Evolutionary conservation across 2,113 vertebrate genomes (phyloP), one percentile per base, ranked within the genome.

Genomic region (Neoarius graeffei): DNA sequence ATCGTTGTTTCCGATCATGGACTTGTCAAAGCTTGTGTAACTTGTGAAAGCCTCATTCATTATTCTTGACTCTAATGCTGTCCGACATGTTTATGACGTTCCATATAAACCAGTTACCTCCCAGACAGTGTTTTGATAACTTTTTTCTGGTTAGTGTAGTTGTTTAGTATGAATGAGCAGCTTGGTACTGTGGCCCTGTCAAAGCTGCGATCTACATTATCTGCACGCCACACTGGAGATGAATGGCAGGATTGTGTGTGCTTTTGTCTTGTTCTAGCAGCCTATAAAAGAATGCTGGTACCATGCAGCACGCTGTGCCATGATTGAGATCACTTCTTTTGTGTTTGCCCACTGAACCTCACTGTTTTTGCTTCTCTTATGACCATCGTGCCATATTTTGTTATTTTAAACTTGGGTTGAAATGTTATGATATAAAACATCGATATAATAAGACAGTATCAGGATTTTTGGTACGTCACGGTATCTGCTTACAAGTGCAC

Each of bases 171-270:
- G 73, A 73, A 79, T 85, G 79, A 85, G 60, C 84, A 9, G 48
- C 87, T 88, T 91, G 88, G 62, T 48, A 80, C 90, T 80, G 48
- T 90, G 17, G 54, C 67, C 35, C 4, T 48, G 77, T 27, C 83
- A 76, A 83, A 84, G 48, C 84, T 76, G n/a, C 19, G 10, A 76
- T 91, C 91, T 85, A 83, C 91, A 89, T 89, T 91, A 94, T 94
- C 92, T 92, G 91, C 93, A 92, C 91, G 92, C 93, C 92, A 93
- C 93, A 91, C 88, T 85, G 90, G 60, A 88, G 87, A 93, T 95
- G 94, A 95, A 95, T 94, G 79, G 92, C 30, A 56, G 82, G 91
- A 94, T 92, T 95, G 95, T 95, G 90, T 67, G 30, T 48, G 60
- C 92, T 93, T 91, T 93, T 91, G 89, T 91, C 88, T 89, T 91